Percentiles rank a stretch among this genome's conserved stretches.
Conservation (phyloP, 2,888 invertebrate species). For the Amaurobius ferox region DNA sequence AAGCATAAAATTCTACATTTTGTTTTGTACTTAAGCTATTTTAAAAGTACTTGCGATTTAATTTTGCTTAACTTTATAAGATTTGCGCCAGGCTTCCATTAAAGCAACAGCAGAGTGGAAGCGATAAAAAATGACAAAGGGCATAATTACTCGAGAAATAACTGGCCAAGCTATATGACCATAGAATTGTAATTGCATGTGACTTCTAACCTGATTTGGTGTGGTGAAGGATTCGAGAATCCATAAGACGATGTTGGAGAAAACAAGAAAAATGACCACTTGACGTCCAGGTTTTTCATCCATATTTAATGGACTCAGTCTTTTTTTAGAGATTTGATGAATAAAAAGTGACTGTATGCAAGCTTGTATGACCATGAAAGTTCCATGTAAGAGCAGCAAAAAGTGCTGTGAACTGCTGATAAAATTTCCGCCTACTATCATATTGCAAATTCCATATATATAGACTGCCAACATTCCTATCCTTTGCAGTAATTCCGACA, state of each 20-base stretch:
- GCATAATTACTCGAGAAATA: conserved; percentile 82
- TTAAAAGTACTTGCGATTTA: background rate
- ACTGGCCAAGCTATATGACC: conserved; percentile 83
- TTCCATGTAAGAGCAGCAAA: conserved; percentile 79
- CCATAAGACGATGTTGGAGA: conserved; percentile 83
- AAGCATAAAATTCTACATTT: too few species aligned
- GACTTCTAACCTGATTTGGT: conserved; percentile 82
- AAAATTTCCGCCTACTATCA: conserved; percentile 63
- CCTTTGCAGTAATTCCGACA: conserved; percentile 66
- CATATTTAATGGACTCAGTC: conserved; percentile 46
- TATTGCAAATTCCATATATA: conserved; percentile 68
- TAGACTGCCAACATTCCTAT: conserved; percentile 71
- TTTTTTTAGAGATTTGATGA: conserved; percentile 65
- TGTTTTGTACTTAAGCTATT: too few species aligned
- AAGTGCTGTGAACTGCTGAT: conserved; percentile 75
- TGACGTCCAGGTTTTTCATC: conserved; percentile 71
- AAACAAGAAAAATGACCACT: conserved; percentile 82
- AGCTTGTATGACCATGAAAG: conserved; percentile 79
- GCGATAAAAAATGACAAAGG: conserved; percentile 82
- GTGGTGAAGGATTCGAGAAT: conserved; percentile 83
- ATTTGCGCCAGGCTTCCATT: conserved; percentile 79
- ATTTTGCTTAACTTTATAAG: conserved; percentile 61
- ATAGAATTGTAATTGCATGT: conserved; percentile 81
- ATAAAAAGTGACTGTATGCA: conserved; percentile 71
- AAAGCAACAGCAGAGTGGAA: conserved; percentile 82